Conservation (phyloP, 2,888 invertebrate species). For the Labia minor region DNA sequence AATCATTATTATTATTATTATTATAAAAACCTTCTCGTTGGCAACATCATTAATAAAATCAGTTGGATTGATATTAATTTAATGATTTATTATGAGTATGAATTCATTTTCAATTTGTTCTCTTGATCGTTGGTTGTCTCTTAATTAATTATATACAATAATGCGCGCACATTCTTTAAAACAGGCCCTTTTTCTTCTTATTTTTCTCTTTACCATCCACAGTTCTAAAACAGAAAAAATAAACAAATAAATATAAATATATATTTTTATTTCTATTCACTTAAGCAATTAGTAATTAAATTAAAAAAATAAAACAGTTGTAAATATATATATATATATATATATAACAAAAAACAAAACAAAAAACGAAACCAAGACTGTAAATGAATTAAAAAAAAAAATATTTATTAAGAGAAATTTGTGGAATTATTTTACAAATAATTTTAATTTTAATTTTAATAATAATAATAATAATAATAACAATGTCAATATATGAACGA, state of each 20-base stretch:
- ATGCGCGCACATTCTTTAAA: slow-evolving; percentile 42
- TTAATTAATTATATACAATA: slow-evolving; percentile 16
- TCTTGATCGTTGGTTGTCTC: not conserved
- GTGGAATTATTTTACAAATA: not conserved
- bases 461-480: not conserved
- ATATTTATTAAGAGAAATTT: not conserved
- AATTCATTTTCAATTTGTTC: no score
- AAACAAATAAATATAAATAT: slow-evolving; percentile 16
- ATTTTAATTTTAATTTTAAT: not conserved
- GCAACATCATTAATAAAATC: not conserved
- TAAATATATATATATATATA: not conserved
- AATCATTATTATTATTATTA: not conserved
- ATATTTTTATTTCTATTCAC: slow-evolving; percentile 17
- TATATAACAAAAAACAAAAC: not conserved
- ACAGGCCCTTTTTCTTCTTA: slow-evolving; percentile 77
- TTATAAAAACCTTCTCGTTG: not conserved
- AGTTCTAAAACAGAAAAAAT: slow-evolving; percentile 47
- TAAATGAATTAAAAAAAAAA: not conserved
- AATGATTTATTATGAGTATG: no score
- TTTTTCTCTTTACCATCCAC: slow-evolving; percentile 80
- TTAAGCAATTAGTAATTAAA: not conserved
- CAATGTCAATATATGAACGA: not conserved
- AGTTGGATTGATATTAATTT: no score
- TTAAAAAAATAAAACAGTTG: not conserved
- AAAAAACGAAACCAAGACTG: not conserved